These are phyloP conservation scores for Ceramica pisi DNA, from an alignment of 2,888 invertebrate species.

Conservation along the genomic window DNA sequence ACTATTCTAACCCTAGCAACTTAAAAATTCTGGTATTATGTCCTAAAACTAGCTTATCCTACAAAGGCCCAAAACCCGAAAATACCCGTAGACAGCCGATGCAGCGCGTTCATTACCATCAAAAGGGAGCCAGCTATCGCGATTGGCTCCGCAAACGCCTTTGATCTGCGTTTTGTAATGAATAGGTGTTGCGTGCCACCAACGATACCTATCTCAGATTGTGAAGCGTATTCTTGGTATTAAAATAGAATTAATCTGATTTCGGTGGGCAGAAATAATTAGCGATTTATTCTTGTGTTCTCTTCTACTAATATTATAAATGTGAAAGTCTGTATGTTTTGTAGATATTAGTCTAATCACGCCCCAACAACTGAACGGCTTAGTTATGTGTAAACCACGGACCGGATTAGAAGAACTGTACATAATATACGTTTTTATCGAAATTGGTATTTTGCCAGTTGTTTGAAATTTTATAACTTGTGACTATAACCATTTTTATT, in stretches of 20 bases:
- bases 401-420: too few relatives aligned
- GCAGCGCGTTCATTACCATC: constrained; percentile 51
- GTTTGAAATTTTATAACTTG: too few relatives aligned
- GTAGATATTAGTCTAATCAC: too few relatives aligned
- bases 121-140: constrained; percentile 55
- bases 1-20: too few relatives aligned
- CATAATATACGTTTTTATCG: too few relatives aligned
- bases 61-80: constrained; percentile 27
- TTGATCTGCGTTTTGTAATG: constrained; percentile 64
- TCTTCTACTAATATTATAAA: neutral
- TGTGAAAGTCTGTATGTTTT: too few relatives aligned
- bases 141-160: constrained; percentile 54
- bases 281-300: constrained; percentile 48
- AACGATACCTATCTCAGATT: constrained; percentile 62
- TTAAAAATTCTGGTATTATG: neutral
- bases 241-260: constrained; percentile 66
- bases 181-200: constrained; percentile 63
- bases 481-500: too few relatives aligned
- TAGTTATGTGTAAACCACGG: too few relatives aligned
- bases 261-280: constrained; percentile 56
- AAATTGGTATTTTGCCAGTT: too few relatives aligned
- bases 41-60: neutral
- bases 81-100: constrained; percentile 50
- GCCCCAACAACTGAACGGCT: too few relatives aligned
- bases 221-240: constrained; percentile 51